Conservation (phyloP, 2,888 invertebrate species). For the Slavum lentiscoides region DNA sequence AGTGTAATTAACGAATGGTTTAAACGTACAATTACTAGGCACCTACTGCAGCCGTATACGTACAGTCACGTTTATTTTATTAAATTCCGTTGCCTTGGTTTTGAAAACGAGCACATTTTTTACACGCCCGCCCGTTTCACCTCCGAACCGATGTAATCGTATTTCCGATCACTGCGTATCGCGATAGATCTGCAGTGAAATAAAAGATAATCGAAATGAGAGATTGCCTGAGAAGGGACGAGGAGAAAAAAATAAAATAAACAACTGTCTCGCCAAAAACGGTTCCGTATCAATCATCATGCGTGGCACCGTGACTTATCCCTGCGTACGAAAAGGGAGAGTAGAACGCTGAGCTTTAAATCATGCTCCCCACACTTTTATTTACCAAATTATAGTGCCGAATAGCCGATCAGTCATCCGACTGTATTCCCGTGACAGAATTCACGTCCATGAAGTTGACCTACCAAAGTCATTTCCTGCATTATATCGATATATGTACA, state of each 20-base stretch:
- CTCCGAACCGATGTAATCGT: background rate
- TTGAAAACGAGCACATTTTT: too few species aligned
- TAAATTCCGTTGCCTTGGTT: too few species aligned
- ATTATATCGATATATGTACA: slow-evolving; percentile 12
- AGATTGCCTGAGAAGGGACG: slow-evolving; percentile 3
- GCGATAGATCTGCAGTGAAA: slow-evolving; percentile 14
- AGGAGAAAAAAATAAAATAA: background rate
- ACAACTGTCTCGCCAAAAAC: slow-evolving; percentile 45
- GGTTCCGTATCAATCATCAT: slow-evolving; percentile 49
- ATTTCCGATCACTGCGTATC: slow-evolving; percentile 15
- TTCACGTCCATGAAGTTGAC: slow-evolving; percentile 25
- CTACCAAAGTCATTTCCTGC: slow-evolving; percentile 15
- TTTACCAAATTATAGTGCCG: slow-evolving; percentile 35
- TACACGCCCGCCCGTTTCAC: background rate
- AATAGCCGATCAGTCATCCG: slow-evolving; percentile 48
- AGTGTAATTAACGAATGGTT: too few species aligned
- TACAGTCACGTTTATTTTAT: too few species aligned
- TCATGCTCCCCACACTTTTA: slow-evolving; percentile 46
- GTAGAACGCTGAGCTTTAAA: slow-evolving; percentile 35
- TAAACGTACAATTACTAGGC: too few species aligned
- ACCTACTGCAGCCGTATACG: too few species aligned
- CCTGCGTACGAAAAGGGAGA: background rate
- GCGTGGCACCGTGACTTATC: slow-evolving; percentile 42
- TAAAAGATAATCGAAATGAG: slow-evolving; percentile 25
- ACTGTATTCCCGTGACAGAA: slow-evolving; percentile 28